Evolutionary conservation across 64 coral and sea anemone species (phyloP).

Genomic region (Cladopsammia gracilis): DNA sequence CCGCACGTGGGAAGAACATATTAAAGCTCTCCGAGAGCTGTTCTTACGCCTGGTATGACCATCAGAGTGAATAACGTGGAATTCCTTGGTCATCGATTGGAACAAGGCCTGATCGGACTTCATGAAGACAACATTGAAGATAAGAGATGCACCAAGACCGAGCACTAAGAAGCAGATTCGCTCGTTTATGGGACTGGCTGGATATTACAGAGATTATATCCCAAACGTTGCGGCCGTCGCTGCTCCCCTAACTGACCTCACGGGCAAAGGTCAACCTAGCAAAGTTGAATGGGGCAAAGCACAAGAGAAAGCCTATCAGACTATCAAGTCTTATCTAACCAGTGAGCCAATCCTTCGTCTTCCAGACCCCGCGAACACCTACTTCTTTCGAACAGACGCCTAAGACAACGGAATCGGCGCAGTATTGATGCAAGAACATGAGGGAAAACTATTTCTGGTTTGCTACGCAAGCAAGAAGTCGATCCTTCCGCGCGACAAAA

Average conservation of each 20-base stretch:
- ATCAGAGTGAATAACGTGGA: constrained; percentile 3
- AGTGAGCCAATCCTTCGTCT: constrained; percentile 37
- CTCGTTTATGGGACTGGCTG: constrained; percentile 35
- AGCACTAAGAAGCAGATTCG: constrained; percentile 54
- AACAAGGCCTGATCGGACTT: constrained; percentile 23
- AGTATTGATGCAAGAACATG: constrained; percentile 43
- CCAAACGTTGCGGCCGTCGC: constrained; percentile 62
- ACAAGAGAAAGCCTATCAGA: background rate
- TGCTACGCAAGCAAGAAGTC: too few species aligned
- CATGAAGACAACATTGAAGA: constrained; percentile 56
- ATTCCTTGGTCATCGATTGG: constrained; percentile 36
- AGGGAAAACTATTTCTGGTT: too few species aligned
- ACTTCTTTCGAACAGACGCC: background rate
- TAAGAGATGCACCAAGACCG: constrained; percentile 6
- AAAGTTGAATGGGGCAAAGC: constrained; percentile 13
- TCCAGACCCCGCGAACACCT: constrained; percentile 38
- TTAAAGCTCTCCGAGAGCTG: too few species aligned
- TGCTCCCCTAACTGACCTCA: constrained; percentile 42
- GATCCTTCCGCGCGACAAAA: too few species aligned
- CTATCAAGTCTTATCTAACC: background rate
- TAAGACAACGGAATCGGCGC: constrained; percentile 31
- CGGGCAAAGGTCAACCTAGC: constrained; percentile 35
- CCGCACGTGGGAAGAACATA: too few species aligned
- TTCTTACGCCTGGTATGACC: constrained; percentile 22
- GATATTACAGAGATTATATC: constrained; percentile 59